Evolutionary conservation across 2,888 invertebrate species (phyloP), one percentile per base, ranked within the genome.

Genomic region (Bembecia ichneumoniformis): DNA sequence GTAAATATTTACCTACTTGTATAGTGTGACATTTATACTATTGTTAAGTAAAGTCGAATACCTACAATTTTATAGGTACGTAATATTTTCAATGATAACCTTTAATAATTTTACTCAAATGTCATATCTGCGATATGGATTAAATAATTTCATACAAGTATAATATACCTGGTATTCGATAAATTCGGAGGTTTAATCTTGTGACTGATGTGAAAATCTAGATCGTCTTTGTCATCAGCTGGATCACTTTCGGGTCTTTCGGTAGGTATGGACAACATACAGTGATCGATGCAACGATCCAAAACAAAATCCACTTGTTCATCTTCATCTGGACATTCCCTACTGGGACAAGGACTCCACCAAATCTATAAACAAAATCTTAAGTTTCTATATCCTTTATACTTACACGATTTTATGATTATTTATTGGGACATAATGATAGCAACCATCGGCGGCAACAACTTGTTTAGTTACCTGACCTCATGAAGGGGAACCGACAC

Each of bases 261-360:
- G 3, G 77, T 75, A 3, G 83, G 80, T 56, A 71, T 78, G 3
- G 77, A 84, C 52, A 92, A 74, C 56, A 91, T 73, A 66, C 94
- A 94, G 72, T 94, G 92, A 74, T 93, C 93, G 9, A 91, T 88
- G 64, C 94, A 94, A 59, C 91, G 89, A 61, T 92, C 91, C 35
- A 94, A 82, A 13, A 93, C 91, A 64, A 94, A 89, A 67, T 93
- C 92, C 28, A 93, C 81, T 63, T 91, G 91, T 59, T 92, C 92
- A 55, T 91, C 91, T 56, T 91, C 91, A 60, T 91, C 92, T 0
- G 94, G 94, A 68, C 94, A 94, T 75, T 93, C 93, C 54, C 93
- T 87, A 61, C 93, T 93, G 0, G 93, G 92, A 64, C 94, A 94
- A 0, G 94, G 94, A 65, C 93, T 93, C 94, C 94, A 94, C 94